Evolutionary conservation across 2,113 vertebrate genomes (phyloP).

Genomic region (Rostratula benghalensis): DNA sequence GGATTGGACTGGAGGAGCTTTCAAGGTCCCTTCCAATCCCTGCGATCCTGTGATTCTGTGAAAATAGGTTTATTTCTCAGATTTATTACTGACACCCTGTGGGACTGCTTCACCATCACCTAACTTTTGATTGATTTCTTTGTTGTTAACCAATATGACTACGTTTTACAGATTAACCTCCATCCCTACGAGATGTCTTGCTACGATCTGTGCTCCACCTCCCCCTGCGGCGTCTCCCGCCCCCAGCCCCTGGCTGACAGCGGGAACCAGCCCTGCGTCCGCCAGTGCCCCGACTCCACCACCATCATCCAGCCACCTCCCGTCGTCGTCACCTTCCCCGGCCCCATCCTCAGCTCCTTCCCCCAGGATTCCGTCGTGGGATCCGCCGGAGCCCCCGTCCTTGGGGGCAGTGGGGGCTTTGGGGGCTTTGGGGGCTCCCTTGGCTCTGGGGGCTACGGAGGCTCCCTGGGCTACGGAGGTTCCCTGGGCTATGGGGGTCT

Average conservation of each 20-base stretch:
- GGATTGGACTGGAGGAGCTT: no score
- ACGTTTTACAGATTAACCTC: background rate
- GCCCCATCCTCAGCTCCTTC: conserved; percentile 45
- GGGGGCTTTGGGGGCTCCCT: no score
- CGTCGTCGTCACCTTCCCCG: background rate
- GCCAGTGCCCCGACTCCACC: background rate
- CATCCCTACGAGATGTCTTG: background rate
- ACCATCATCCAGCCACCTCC: background rate
- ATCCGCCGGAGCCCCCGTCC: background rate
- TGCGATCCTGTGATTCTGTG: no score
- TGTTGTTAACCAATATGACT: background rate
- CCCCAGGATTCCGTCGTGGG: background rate
- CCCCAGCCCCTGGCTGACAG: background rate
- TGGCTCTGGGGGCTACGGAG: background rate
- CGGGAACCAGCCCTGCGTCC: background rate
- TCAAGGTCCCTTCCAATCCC: no score
- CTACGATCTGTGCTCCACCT: background rate
- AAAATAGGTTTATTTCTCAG: background rate
- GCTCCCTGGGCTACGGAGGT: background rate
- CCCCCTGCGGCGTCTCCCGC: rapidly evolving
- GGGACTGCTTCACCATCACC: background rate
- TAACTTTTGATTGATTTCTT: rapidly evolving
- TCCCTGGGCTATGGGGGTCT: background rate
- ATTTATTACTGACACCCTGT: background rate
- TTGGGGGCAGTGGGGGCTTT: background rate